Base-by-base conservation (phyloP, 2,113 vertebrate species). In the Theristicus caerulescens region DNA sequence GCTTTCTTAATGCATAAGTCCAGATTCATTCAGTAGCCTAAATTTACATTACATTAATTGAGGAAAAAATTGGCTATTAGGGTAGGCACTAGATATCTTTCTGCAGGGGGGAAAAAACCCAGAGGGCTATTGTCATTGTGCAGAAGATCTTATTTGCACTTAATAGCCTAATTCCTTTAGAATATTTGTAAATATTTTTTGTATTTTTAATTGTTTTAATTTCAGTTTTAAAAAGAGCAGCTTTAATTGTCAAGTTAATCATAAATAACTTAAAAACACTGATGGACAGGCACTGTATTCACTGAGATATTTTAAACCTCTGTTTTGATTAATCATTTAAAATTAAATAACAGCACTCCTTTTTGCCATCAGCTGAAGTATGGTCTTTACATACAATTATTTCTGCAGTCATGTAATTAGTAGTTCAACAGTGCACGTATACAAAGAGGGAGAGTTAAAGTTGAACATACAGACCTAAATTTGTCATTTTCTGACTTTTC, bases 401-500 rank as follows among this genome's bases (percentile, higher is more conserved):
- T 93, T 91, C 69, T 84, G 22, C 26, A 79, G 81, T 51, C 38
- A 25, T 42, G 24, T 90, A 94, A 93, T 95, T 69, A 90, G 42
- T 31, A 91, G 89, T 85, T 89, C 78, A 89, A 55, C 49, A 82
- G 36, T 58, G 32, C 15, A 6, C 0, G 3, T 42, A 59, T 38
- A 62, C 34, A 58, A 51, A 46, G 34, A 82, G 2, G 10, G 55
- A 38, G 61, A 85, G 29, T 25, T 52, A 22, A 90, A 77, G 32
- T 51, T 80, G 70, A 90, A 73, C 7, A 16, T 14, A 21, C 7
- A 94, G 40, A 21, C 40, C 12, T 77, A 73, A 32, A 90, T 66
- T 94, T 95, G 88, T 78, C 15, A 86, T 81, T 96, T 94, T 73
- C 42, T 24, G 22, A 64, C 46, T 96, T 69, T 80, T 73, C 74